These are phyloP conservation scores for Hydrolagus colliei DNA, from an alignment of 2,797 vertebrate genomes.

Conservation along the genomic window DNA sequence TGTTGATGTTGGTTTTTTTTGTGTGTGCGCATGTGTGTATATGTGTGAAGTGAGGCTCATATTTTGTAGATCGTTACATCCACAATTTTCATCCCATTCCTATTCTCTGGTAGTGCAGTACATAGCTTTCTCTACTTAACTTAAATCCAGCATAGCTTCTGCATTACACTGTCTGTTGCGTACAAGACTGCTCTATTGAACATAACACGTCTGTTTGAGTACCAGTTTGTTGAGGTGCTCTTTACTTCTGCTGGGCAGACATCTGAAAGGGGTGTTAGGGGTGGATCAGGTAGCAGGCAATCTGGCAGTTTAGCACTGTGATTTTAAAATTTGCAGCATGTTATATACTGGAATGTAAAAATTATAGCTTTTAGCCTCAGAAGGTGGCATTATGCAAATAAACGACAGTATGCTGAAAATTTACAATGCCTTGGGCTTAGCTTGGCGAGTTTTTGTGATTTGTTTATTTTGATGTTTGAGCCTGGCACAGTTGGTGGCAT, in stretches of 20 bases:
- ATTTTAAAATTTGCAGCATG: not conserved
- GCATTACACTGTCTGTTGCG: no score
- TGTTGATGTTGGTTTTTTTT: no score
- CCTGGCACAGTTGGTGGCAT: no score
- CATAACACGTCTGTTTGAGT: not conserved
- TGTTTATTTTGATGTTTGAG: no score
- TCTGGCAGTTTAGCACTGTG: not conserved
- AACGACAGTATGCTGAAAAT: not conserved
- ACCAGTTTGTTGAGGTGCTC: not conserved
- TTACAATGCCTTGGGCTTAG: not conserved
- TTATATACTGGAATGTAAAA: not conserved
- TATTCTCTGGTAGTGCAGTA: no score
- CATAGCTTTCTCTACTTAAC: no score
- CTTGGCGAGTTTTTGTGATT: not conserved
- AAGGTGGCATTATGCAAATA: not conserved
- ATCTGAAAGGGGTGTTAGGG: not conserved
- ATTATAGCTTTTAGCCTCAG: not conserved
- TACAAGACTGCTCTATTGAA: no score
- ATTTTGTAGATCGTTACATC: no score
- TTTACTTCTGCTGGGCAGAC: not conserved
- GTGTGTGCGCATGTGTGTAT: no score
- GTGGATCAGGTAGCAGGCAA: not conserved
- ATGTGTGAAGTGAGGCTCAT: no score
- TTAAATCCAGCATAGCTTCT: no score
- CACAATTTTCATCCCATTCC: no score